These are phyloP conservation scores for Pseudococcus jackbeardsleyi DNA, from an alignment of 2,888 invertebrate genomes.

Conservation along the genomic window DNA sequence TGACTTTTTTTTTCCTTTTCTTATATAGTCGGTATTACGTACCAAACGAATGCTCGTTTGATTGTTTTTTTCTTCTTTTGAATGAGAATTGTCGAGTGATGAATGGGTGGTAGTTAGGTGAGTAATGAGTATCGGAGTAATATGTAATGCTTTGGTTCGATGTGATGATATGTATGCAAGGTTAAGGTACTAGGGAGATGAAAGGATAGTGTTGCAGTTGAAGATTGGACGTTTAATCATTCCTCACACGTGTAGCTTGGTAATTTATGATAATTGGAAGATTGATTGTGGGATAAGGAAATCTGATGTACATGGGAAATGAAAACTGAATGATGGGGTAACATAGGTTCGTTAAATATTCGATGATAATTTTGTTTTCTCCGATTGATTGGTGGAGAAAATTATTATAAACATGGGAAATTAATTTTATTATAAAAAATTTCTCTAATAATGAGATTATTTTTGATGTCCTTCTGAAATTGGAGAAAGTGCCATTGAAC, in stretches of 20 bases:
- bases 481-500: no score
- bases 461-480: no score
- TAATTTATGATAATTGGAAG: background rate
- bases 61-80: constrained; percentile 41
- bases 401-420: no score
- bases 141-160: background rate
- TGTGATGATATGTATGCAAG: background rate
- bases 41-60: constrained; percentile 13
- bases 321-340: no score
- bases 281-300: background rate
- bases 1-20: background rate
- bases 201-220: background rate
- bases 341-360: no score
- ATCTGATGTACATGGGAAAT: no score
- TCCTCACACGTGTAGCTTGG: background rate
- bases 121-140: constrained; percentile 6
- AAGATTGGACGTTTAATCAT: background rate
- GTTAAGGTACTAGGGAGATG: background rate
- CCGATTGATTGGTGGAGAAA: no score
- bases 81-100: constrained; percentile 37
- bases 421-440: no score
- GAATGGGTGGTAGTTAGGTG: constrained; percentile 15
- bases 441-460: no score
- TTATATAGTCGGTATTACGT: background rate
- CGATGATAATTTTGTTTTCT: no score